Conservation (phyloP, 64 coral and sea anemone genomes). For the Porites lutea region DNA sequence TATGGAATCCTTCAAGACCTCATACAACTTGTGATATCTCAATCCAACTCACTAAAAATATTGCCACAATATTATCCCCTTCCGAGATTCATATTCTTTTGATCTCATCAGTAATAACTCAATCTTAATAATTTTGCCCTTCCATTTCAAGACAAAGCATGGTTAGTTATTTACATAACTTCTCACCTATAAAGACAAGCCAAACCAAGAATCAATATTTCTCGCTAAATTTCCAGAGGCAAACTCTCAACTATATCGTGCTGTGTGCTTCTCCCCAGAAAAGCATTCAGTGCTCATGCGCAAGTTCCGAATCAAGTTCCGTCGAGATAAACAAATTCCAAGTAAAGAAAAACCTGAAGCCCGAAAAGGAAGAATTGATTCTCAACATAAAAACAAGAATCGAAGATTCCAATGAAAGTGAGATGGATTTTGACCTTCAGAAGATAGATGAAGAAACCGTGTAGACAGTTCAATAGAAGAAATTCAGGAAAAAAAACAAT, state of each 20-base stretch:
- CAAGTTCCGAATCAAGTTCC: conserved; percentile 49
- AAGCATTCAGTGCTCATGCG: conserved; percentile 59
- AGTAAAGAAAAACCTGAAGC: conserved; percentile 57
- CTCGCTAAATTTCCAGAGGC: conserved; percentile 57
- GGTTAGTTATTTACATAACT: conserved; percentile 71
- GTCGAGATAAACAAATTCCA: conserved; percentile 60
- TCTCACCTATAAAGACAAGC: conserved; percentile 81
- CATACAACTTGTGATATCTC: too few species aligned
- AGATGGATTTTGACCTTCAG: conserved; percentile 49
- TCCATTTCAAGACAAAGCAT: conserved; percentile 67
- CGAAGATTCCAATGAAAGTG: conserved; percentile 35
- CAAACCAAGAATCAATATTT: conserved; percentile 72
- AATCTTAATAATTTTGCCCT: conserved; percentile 21
- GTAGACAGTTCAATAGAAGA: too few species aligned
- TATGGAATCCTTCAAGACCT: too few species aligned
- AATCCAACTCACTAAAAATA: background rate
- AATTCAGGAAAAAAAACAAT: too few species aligned
- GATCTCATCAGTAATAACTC: conserved; percentile 14
- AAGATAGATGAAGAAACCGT: too few species aligned
- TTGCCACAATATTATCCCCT: conserved; percentile 22
- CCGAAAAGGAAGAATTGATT: conserved; percentile 49
- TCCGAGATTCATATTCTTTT: conserved; percentile 32
- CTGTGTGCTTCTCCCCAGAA: conserved; percentile 72
- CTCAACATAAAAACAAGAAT: conserved; percentile 59
- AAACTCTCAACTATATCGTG: conserved; percentile 40